Percentiles rank a stretch among this genome's conserved stretches.
phyloP scores from a whole-genome alignment of 37 sponge, comb jelly and placozoan genomes.

The Halisarca cf. caerulea region DNA sequence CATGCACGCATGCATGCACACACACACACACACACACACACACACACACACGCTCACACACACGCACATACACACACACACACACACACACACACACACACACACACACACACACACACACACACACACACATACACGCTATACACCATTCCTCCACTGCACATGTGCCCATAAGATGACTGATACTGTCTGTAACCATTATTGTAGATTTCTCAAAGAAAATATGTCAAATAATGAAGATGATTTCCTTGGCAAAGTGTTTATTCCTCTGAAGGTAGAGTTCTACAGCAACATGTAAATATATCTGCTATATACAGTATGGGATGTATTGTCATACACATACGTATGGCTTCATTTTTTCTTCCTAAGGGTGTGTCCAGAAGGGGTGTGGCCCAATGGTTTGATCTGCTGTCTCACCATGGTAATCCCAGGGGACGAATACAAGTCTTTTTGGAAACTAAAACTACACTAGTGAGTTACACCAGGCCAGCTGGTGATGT shows the following conservation, averaged over 20 bases:
- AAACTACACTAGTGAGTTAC: not conserved
- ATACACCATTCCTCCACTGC: no score
- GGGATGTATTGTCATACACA: no score
- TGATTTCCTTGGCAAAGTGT: conserved; percentile 2
- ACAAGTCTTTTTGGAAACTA: not conserved
- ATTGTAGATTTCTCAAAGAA: not conserved
- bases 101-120: no score
- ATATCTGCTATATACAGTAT: not conserved
- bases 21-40: no score
- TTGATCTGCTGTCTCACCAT: not conserved
- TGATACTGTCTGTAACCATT: no score
- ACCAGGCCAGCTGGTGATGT: no score
- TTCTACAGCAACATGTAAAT: not conserved
- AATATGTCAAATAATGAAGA: not conserved
- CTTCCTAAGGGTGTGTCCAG: not conserved
- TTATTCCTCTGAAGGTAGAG: conserved; percentile 3
- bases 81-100: no score
- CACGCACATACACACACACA: no score
- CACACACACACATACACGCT: no score
- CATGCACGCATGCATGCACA: no score
- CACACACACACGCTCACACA: no score
- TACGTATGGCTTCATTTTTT: not conserved
- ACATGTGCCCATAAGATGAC: no score
- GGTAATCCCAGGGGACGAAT: conserved; percentile 14
- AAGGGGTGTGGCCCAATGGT: not conserved